phyloP scores from a whole-genome alignment of 2,113 vertebrate genomes.

The Zeus faber region DNA sequence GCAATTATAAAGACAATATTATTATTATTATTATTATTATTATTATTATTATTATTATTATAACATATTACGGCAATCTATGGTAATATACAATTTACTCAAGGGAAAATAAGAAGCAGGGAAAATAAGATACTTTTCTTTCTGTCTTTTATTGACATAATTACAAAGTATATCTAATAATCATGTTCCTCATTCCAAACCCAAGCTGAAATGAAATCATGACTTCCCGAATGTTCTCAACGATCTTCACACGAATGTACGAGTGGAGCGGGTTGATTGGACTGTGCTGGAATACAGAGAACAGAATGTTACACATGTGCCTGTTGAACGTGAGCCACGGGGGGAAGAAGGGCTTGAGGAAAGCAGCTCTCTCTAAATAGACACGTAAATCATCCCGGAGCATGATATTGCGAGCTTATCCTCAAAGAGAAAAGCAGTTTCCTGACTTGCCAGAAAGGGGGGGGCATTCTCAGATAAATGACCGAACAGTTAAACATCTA shows the following conservation, averaged over 20 bases:
- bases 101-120: too few relatives aligned
- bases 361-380: constrained; percentile 49
- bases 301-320: too few relatives aligned
- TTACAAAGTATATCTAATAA: too few relatives aligned
- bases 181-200: too few relatives aligned
- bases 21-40: too few relatives aligned
- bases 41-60: too few relatives aligned
- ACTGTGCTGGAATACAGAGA: constrained; percentile 51
- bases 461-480: constrained; percentile 63
- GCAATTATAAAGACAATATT: too few relatives aligned
- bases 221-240: constrained; percentile 61
- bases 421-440: constrained; percentile 48
- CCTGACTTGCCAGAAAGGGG: constrained; percentile 43
- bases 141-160: constrained; percentile 77
- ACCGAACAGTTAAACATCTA: constrained; percentile 58
- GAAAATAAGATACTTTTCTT: constrained; percentile 78
- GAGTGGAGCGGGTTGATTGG: constrained; percentile 50
- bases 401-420: constrained; percentile 47
- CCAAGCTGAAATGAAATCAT: constrained; percentile 44
- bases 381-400: constrained; percentile 60
- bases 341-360: constrained; percentile 22
- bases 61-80: too few relatives aligned
- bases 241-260: constrained; percentile 43
- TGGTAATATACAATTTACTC: too few relatives aligned
- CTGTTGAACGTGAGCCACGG: constrained; percentile 39